Conservation (phyloP, 2,888 invertebrate genomes). For the Phytoseiulus persimilis region DNA sequence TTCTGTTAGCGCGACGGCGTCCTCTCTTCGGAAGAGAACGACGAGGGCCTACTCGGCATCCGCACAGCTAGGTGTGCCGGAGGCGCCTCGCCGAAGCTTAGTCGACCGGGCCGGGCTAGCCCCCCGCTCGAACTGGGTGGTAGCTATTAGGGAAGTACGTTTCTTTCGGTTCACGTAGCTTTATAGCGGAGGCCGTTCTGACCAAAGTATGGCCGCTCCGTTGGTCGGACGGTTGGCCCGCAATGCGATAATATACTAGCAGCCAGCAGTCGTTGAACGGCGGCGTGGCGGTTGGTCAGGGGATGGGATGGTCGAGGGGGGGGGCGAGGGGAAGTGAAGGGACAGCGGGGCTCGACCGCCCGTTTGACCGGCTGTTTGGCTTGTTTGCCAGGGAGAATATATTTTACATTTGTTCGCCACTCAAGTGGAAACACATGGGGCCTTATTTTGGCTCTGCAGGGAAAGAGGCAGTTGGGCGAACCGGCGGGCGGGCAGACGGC, state of each 20-base stretch:
- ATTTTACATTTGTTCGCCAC: slow-evolving; percentile 5
- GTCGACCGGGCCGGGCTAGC: too few relatives aligned
- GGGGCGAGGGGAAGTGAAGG: not conserved
- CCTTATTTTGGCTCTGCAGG: not conserved
- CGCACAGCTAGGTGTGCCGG: not conserved
- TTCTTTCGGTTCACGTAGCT: not conserved
- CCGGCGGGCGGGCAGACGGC: not conserved
- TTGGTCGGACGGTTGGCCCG: not conserved
- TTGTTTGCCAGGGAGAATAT: not conserved
- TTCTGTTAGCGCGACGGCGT: not conserved
- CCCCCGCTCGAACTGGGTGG: not conserved
- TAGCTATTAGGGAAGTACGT: not conserved
- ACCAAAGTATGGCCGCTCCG: not conserved
- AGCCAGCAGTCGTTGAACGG: not conserved
- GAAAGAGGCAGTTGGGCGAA: not conserved
- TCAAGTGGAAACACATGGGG: not conserved
- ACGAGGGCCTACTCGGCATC: not conserved
- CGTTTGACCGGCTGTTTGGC: not conserved
- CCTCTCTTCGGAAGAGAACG: not conserved
- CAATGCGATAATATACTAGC: not conserved
- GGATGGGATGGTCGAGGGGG: not conserved
- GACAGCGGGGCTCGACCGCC: not conserved
- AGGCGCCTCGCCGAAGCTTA: not conserved
- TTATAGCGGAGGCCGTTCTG: not conserved
- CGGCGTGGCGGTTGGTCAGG: not conserved